Percentiles rank a stretch among this genome's conserved stretches.
These are phyloP conservation scores for Emydoidea blandingii DNA, from an alignment of 2,797 vertebrate genomes.

Conservation along the genomic window DNA sequence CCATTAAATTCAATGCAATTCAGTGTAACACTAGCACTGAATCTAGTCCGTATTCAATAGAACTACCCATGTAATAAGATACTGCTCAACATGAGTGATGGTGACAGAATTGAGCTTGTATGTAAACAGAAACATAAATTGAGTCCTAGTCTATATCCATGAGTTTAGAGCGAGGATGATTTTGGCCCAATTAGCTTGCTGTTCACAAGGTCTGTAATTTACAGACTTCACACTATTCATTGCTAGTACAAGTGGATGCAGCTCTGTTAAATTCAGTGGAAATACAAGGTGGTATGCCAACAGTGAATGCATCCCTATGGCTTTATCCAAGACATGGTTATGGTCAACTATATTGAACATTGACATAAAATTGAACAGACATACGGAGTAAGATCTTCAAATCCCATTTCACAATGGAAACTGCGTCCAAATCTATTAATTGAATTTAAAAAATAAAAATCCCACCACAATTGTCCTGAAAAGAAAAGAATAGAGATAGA, in stretches of 20 bases:
- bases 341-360: neutral
- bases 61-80: neutral
- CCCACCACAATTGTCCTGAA: neutral
- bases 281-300: neutral
- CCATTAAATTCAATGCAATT: too few relatives aligned
- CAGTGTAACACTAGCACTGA: neutral
- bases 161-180: neutral
- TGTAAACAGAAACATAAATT: conserved; percentile 27
- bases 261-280: rapidly evolving
- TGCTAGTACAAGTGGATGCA: neutral
- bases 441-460: conserved; percentile 7
- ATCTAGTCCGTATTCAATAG: neutral
- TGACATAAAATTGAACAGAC: neutral
- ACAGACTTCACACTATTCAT: neutral
- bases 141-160: neutral
- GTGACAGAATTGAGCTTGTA: neutral
- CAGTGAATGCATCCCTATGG: neutral
- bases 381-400: neutral
- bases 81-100: neutral
- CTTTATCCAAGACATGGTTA: neutral
- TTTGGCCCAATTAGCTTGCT: neutral
- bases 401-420: neutral
- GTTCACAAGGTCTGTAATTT: neutral
- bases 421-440: neutral
- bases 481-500: neutral